Conservation (phyloP, 2,797 vertebrate genomes). For the Peromyscus nudipes region DNA sequence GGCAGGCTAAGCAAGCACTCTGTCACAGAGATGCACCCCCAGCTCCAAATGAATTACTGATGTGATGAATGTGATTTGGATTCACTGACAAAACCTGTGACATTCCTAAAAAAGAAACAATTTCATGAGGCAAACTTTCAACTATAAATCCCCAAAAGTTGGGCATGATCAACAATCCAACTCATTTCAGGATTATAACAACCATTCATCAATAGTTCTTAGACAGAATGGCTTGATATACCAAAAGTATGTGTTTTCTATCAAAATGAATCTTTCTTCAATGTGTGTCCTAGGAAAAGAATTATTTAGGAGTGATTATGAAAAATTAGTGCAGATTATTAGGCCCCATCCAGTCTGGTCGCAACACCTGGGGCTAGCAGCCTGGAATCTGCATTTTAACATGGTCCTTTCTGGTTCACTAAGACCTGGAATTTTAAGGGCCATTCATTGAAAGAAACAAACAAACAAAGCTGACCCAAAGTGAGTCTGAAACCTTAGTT, state of each 20-base stretch:
- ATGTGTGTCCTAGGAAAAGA: slow-evolving; percentile 34
- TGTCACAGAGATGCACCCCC: background rate
- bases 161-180: slow-evolving; percentile 6
- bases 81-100: background rate
- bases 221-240: background rate
- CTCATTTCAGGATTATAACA: slow-evolving; percentile 21
- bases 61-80: slow-evolving; percentile 51
- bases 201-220: background rate
- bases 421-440: background rate
- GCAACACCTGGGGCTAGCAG: slow-evolving; percentile 31
- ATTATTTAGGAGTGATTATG: slow-evolving; percentile 40
- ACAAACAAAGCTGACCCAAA: slow-evolving; percentile 8
- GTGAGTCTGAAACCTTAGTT: slow-evolving; percentile 44
- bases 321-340: slow-evolving; percentile 60
- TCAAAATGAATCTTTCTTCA: background rate
- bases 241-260: background rate
- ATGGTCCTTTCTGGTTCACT: slow-evolving; percentile 29
- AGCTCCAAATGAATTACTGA: background rate
- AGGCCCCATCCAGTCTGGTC: slow-evolving; percentile 44
- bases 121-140: slow-evolving; percentile 40
- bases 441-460: background rate
- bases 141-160: background rate
- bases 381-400: slow-evolving; percentile 69
- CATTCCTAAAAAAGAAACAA: background rate
- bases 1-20: background rate